A percentile compares a stretch with the other conserved stretches of the same genome.
Evolutionary conservation across 2,797 vertebrate genomes (phyloP).

Genomic region (Sus cebifrons): DNA sequence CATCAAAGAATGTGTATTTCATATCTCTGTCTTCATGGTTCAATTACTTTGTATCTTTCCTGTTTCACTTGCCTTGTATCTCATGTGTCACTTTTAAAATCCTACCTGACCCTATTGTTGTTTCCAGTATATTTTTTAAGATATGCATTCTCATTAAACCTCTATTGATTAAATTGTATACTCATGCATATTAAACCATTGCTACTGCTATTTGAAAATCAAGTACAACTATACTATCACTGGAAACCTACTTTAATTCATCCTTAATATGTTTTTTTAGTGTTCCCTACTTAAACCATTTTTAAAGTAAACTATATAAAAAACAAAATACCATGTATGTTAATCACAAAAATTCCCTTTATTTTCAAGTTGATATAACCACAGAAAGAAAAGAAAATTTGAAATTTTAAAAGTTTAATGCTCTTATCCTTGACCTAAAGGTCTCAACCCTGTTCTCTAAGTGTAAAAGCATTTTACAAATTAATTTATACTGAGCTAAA

Average conservation of each 20-base stretch:
- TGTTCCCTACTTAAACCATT: background rate
- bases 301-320: background rate
- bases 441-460: background rate
- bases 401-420: slow-evolving; percentile 41
- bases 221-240: background rate
- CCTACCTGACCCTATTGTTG: background rate
- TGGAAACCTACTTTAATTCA: background rate
- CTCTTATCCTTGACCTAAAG: slow-evolving; percentile 31
- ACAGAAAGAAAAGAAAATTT: slow-evolving; percentile 29
- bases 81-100: background rate
- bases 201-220: background rate
- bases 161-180: background rate
- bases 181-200: background rate
- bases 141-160: background rate
- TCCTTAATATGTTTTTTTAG: slow-evolving; percentile 3
- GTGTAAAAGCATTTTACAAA: slow-evolving; percentile 45
- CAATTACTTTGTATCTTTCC: background rate
- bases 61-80: background rate
- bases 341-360: background rate
- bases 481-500: background rate
- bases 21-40: background rate
- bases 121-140: background rate
- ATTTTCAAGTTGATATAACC: background rate
- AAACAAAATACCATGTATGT: background rate
- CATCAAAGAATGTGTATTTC: background rate